Base-by-base conservation (phyloP, 1,140 invertebrate genomes). In the Potamilus streckersoni region DNA sequence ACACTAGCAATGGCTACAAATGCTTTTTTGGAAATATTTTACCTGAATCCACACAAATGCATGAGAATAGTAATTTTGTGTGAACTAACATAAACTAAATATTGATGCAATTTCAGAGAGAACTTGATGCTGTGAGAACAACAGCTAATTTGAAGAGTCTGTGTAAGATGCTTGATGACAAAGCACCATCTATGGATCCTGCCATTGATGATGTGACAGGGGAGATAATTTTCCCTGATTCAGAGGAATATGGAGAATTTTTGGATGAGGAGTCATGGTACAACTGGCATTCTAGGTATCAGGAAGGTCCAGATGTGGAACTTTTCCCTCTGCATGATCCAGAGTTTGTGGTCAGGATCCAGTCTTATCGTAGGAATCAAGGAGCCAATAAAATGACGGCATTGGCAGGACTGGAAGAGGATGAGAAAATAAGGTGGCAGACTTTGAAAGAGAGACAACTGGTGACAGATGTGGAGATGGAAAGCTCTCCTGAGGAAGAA, bases 191-290 rank as follows among this genome's bases (percentile, higher is more conserved):
- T 19, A 69, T 85, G 19, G 74, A 81, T 17, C 81, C 84, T 16
- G 63, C 71, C 1, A 76, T 83, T 8, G 83, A 87, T 62, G 71
- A 83, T 16, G 67, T 70, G 17, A 82, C 85, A 15, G 81, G 84
- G 55, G 71, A 83, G 62, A 73, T 82, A 31, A 77, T 71, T 55
- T 85, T 81, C 73, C 85, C 85, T 20, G 83, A 86, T 59, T 84
- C 83, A 17, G 80, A 84, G 63, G 82, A 79, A 59, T 88, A 85
- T 61, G 84, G 88, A 64, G 82, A 89, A 68, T 89, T 82, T 67
- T 79, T 87, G 55, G 88, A 89, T 71, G 82, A 88, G 56, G 85
- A 89, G 65, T 83, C 86, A 14, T 87, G 87, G 86, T 87, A 84
- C 66, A 85, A 89, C 60, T 89, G 86, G 85, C 83, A 87, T n/a